Conservation (phyloP, 1,140 invertebrate genomes). For the Heliconius eleuchia region DNA sequence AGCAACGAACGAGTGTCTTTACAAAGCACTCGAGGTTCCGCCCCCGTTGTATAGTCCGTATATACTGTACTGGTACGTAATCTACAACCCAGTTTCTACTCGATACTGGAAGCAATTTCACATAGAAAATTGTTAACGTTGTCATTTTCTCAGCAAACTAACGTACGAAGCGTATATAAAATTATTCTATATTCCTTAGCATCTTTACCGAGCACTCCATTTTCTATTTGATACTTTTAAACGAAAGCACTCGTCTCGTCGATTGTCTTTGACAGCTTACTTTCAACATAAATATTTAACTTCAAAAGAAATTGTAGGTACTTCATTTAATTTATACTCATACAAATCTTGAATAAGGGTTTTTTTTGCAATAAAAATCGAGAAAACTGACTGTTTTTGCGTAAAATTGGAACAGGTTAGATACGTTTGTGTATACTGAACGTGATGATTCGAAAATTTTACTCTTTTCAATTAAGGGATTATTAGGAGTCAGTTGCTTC, state of each 20-base stretch:
- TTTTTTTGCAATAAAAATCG: not conserved
- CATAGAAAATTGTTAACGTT: slow-evolving; percentile 25
- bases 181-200: not conserved
- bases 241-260: slow-evolving; percentile 4
- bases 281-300: not conserved
- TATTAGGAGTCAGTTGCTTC: slow-evolving; percentile 16
- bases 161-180: slow-evolving; percentile 13
- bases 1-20: slow-evolving; percentile 16
- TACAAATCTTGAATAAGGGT: not conserved
- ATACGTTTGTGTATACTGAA: slow-evolving; percentile 13
- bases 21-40: slow-evolving; percentile 8
- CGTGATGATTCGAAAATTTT: slow-evolving; percentile 24
- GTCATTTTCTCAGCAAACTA: slow-evolving; percentile 18
- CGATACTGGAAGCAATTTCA: slow-evolving; percentile 25
- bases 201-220: not conserved
- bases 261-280: slow-evolving; percentile 10
- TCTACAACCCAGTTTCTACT: slow-evolving; percentile 19
- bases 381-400: not conserved
- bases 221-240: not conserved
- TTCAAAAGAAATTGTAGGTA: not conserved
- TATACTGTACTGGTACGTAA: not conserved
- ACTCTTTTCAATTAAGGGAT: slow-evolving; percentile 15
- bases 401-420: not conserved
- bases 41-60: slow-evolving; percentile 15
- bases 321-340: not conserved